Percentiles rank a stretch among this genome's conserved stretches.
phyloP scores from a whole-genome alignment of 2,888 invertebrate genomes.

The Oasisia sp. region DNA sequence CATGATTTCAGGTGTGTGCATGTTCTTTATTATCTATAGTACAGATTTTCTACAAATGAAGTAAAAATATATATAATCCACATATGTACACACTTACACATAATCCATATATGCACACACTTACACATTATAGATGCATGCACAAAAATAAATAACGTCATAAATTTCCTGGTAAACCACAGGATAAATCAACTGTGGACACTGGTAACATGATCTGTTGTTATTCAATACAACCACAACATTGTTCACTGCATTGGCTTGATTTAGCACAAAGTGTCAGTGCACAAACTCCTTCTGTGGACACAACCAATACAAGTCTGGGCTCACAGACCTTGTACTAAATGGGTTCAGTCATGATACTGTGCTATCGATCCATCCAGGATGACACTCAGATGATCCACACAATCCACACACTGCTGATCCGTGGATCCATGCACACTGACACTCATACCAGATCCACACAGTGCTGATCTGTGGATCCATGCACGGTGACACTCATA shows the following conservation, averaged over 20 bases:
- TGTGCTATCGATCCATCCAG: not conserved
- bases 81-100: not conserved
- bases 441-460: too few species aligned
- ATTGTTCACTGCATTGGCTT: not conserved
- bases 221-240: not conserved
- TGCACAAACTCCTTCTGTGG: not conserved
- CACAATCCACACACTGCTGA: too few species aligned
- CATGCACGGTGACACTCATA: too few species aligned
- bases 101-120: not conserved
- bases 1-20: not conserved
- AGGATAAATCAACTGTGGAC: not conserved
- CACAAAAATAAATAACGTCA: not conserved
- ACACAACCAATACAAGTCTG: too few species aligned
- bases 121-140: not conserved
- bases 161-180: not conserved
- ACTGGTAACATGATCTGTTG: not conserved
- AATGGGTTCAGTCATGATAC: not conserved
- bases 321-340: not conserved
- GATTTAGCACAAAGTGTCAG: not conserved
- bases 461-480: too few species aligned
- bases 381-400: not conserved
- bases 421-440: too few species aligned
- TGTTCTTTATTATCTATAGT: not conserved
- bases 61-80: not conserved
- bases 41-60: too few species aligned